These are phyloP conservation scores for Anastatus disparis DNA, from an alignment of 1,140 invertebrate species.

Conservation along the genomic window DNA sequence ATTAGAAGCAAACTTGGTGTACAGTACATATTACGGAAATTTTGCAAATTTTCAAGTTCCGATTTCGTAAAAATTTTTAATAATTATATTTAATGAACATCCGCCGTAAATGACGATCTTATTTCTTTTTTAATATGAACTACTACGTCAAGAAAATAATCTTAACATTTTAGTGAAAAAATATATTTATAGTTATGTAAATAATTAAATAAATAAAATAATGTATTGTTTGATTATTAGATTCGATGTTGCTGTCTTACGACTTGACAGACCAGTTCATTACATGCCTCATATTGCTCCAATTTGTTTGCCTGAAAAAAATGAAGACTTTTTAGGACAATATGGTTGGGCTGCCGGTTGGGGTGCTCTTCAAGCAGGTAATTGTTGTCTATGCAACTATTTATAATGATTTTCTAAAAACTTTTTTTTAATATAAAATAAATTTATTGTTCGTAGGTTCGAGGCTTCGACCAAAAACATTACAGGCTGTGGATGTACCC, in stretches of 20 bases:
- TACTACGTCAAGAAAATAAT: no score
- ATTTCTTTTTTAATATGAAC: no score
- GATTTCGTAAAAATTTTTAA: constrained; percentile 16
- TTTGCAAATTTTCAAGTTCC: constrained; percentile 6
- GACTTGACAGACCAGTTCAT: constrained; percentile 87
- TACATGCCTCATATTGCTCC: constrained; percentile 93
- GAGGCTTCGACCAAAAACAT: constrained; percentile 85
- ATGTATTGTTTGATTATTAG: constrained; percentile 58
- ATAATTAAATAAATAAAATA: not conserved
- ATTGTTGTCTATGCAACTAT: constrained; percentile 22
- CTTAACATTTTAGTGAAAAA: no score
- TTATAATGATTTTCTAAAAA: constrained; percentile 2
- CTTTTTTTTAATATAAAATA: not conserved
- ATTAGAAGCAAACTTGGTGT: not conserved
- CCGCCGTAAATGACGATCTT: no score
- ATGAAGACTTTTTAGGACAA: constrained; percentile 88
- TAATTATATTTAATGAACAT: no score
- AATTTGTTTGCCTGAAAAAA: constrained; percentile 91
- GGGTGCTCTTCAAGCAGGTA: constrained; percentile 87
- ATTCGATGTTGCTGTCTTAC: constrained; percentile 92
- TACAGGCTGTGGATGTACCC: constrained; percentile 93
- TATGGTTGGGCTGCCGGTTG: constrained; percentile 93
- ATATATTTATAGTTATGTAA: no score
- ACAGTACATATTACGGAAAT: not conserved
- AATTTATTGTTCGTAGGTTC: constrained; percentile 75